Evolutionary conservation across 1,140 invertebrate genomes (phyloP).

Genomic region (Drosophila subobscura): DNA sequence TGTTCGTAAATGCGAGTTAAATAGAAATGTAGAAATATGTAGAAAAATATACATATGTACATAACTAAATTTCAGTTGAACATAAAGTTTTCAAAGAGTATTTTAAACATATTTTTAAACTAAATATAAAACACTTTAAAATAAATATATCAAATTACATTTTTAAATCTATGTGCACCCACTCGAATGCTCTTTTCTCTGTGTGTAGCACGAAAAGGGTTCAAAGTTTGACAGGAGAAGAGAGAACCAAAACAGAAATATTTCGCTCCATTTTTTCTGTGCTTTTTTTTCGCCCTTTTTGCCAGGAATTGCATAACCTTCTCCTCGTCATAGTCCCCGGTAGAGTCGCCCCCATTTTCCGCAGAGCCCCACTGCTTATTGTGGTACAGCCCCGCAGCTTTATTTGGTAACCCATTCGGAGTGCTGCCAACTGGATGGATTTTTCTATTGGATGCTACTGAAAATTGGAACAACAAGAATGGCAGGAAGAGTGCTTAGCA

Average conservation of each 20-base stretch:
- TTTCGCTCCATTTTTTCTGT: conserved; percentile 60
- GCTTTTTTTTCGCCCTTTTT: conserved; percentile 23
- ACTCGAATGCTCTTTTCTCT: too few species aligned
- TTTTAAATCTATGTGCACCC: too few species aligned
- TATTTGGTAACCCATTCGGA: conserved; percentile 7
- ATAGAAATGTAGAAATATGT: too few species aligned
- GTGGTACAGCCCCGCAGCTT: conserved; percentile 20
- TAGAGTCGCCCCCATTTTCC: neutral
- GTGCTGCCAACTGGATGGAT: conserved; percentile 7
- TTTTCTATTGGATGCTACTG: conserved; percentile 26
- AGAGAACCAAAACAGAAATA: conserved; percentile 52
- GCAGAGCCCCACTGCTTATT: neutral
- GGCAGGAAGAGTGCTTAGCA: too few species aligned
- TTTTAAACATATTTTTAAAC: too few species aligned
- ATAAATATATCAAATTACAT: too few species aligned
- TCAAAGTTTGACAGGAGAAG: conserved; percentile 59
- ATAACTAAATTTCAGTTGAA: too few species aligned
- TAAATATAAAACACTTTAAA: neutral
- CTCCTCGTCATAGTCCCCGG: neutral
- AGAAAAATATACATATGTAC: too few species aligned
- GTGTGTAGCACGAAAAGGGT: conserved; percentile 26
- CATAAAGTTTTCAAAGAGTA: too few species aligned
- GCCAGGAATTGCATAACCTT: conserved; percentile 62
- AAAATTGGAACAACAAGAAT: conserved; percentile 14
- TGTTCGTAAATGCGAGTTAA: too few species aligned